Percentiles rank a stretch among this genome's conserved stretches.
phyloP scores from a whole-genome alignment of 2,888 invertebrate genomes.

The Arrhopalites spinosus region DNA sequence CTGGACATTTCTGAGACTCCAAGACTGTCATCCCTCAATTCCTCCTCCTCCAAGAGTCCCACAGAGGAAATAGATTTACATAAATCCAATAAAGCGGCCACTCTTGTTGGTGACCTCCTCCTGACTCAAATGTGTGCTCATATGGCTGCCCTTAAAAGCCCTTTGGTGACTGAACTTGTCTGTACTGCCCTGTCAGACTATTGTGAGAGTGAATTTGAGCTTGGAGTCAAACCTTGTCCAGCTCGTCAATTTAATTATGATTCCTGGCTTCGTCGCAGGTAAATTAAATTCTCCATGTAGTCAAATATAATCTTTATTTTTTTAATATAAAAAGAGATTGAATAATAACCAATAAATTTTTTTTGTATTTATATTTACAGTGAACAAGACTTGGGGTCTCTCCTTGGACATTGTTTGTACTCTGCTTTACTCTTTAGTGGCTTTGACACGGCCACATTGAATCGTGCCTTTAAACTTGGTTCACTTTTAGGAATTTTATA shows the following conservation, averaged over 20 bases:
- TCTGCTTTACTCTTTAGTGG: constrained; percentile 38
- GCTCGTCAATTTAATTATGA: constrained; percentile 23
- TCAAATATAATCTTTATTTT: too few relatives aligned
- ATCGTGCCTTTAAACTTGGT: constrained; percentile 26
- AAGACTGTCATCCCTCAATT: background rate
- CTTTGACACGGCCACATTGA: constrained; percentile 9
- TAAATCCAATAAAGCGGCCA: constrained; percentile 36
- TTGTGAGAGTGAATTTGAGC: constrained; percentile 40
- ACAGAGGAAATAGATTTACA: constrained; percentile 25
- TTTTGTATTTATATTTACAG: too few relatives aligned
- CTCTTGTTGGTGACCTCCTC: constrained; percentile 37
- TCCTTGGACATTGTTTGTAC: constrained; percentile 33
- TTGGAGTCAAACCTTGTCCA: constrained; percentile 13
- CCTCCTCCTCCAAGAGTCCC: too few relatives aligned
- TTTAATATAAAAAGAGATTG: too few relatives aligned
- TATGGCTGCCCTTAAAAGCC: constrained; percentile 38
- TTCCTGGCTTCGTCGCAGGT: constrained; percentile 26
- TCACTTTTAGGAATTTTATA: constrained; percentile 32
- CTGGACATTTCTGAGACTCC: constrained; percentile 23
- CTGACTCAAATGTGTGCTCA: constrained; percentile 32
- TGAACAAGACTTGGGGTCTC: constrained; percentile 31
- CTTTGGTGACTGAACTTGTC: constrained; percentile 25
- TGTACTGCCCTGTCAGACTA: constrained; percentile 35
- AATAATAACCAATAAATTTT: too few relatives aligned
- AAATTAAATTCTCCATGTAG: too few relatives aligned